A percentile compares a stretch with the other conserved stretches of the same genome.
Evolutionary conservation across 2,797 vertebrate species (phyloP).

Genomic region (Pseudochirops corinnae): DNA sequence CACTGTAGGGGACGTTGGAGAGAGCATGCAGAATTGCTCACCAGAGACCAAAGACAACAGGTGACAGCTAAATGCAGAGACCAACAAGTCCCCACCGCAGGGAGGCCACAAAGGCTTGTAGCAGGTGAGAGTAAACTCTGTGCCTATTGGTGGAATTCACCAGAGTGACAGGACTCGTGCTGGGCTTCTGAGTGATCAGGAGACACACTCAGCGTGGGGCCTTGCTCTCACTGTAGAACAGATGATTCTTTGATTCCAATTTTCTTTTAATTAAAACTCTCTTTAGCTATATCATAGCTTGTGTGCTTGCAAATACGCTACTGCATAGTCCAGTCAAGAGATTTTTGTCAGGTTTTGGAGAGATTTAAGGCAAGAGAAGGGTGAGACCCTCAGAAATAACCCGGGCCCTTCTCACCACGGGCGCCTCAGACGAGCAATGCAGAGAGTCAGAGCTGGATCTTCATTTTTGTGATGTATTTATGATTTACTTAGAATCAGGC

Average conservation of each 20-base stretch:
- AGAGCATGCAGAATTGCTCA: not conserved
- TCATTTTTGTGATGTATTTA: not conserved
- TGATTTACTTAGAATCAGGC: not conserved
- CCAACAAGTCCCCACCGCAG: not conserved
- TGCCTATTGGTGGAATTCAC: not conserved
- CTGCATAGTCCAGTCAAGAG: not conserved
- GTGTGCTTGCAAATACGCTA: not conserved
- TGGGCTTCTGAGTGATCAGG: not conserved
- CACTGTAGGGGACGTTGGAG: not conserved
- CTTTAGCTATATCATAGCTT: not conserved
- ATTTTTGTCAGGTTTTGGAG: not conserved
- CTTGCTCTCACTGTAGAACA: not conserved
- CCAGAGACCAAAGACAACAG: not conserved
- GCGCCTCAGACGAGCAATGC: not conserved
- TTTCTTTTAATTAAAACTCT: not conserved
- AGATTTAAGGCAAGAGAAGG: not conserved
- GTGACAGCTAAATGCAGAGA: not conserved
- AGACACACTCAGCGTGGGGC: not conserved
- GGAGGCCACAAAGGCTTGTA: not conserved
- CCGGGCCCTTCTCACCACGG: not conserved
- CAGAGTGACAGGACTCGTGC: not conserved
- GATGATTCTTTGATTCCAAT: not conserved
- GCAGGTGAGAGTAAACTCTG: not conserved
- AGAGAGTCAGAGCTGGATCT: not conserved
- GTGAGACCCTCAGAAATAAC: not conserved